phyloP scores from a whole-genome alignment of 2,113 vertebrate genomes.

The Pedionomus torquatus region DNA sequence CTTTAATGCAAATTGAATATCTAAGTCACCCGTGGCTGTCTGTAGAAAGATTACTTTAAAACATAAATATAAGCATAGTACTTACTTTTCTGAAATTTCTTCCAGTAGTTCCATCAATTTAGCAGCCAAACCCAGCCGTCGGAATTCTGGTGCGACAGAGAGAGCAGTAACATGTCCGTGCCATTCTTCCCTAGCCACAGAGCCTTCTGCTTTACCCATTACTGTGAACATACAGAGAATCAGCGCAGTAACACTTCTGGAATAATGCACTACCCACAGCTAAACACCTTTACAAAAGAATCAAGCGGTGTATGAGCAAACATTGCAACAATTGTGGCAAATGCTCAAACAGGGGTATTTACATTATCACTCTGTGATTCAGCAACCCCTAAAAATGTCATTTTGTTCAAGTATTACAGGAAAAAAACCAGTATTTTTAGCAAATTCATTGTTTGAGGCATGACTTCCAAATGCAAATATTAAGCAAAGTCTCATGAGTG shows the following conservation, averaged over 20 bases:
- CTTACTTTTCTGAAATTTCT: constrained; percentile 95
- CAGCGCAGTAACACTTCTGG: neutral
- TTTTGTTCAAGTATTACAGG: neutral
- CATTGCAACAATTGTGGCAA: rapidly evolving
- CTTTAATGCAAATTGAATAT: neutral
- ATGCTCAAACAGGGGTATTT: neutral
- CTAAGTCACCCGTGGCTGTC: neutral
- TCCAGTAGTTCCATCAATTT: constrained; percentile 97
- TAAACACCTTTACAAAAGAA: neutral
- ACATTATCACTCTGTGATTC: rapidly evolving
- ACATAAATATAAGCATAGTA: neutral
- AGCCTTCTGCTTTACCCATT: constrained; percentile 98
- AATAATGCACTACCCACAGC: neutral
- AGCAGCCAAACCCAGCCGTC: constrained; percentile 91
- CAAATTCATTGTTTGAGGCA: neutral
- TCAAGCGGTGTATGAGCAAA: neutral
- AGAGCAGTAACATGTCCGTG: constrained; percentile 94
- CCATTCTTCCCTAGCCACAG: constrained; percentile 94
- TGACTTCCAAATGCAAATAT: neutral
- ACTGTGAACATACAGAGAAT: constrained; percentile 72
- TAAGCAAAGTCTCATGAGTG: neutral
- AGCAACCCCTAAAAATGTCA: neutral
- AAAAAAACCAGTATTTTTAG: neutral
- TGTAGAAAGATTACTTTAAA: neutral
- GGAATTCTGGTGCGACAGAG: constrained; percentile 94